Conservation (phyloP, 2,797 vertebrate genomes). For the Pseudochromis fuscus region DNA sequence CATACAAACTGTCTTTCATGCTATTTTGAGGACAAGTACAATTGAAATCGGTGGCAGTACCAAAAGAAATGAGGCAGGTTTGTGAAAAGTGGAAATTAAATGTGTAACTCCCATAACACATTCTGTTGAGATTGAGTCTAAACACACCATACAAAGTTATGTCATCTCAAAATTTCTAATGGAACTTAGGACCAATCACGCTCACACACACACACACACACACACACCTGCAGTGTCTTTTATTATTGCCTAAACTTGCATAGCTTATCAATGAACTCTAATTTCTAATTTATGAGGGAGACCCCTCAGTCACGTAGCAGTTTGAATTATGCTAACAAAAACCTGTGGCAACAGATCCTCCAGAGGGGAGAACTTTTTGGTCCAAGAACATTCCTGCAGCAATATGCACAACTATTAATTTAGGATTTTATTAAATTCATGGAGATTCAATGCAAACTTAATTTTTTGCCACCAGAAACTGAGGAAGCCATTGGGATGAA, state of each 20-base stretch:
- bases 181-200: neutral
- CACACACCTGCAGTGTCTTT: neutral
- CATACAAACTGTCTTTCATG: neutral
- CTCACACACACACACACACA: neutral
- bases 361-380: neutral
- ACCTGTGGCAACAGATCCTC: neutral
- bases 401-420: neutral
- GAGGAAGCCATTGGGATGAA: constrained; percentile 7
- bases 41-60: neutral
- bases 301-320: neutral
- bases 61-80: neutral
- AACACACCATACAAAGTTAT: constrained; percentile 22
- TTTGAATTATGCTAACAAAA: constrained; percentile 3
- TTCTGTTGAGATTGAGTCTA: constrained; percentile 17
- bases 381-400: neutral
- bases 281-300: constrained; percentile 10
- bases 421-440: constrained; percentile 6
- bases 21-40: neutral
- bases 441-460: constrained; percentile 4
- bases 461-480: neutral
- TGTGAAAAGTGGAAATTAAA: neutral
- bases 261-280: neutral
- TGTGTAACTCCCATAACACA: neutral
- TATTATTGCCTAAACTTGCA: constrained; percentile 2
- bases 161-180: constrained; percentile 3